Evolutionary conservation across 2,888 invertebrate species (phyloP).

Genomic region (Cheilosia urbana): DNA sequence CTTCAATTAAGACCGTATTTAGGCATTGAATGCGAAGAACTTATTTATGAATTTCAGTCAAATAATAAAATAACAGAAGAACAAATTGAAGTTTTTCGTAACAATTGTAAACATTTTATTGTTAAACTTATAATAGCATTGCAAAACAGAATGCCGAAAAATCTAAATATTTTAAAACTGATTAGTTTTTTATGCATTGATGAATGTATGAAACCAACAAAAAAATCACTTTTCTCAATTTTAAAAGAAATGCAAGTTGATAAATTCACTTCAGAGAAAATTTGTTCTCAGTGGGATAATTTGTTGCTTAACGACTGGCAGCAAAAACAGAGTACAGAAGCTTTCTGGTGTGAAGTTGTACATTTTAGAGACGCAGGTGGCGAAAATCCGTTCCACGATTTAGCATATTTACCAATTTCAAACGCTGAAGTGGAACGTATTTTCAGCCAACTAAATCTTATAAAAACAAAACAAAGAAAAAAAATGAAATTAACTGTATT

Average conservation of each 20-base stretch:
- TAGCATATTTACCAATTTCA: background rate
- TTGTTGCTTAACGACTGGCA: no score
- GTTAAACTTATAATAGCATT: conserved; percentile 4
- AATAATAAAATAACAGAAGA: background rate
- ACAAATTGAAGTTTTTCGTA: background rate
- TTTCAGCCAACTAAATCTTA: background rate
- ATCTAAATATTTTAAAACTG: conserved; percentile 2
- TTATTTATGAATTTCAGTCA: background rate
- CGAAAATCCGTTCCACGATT: conserved; percentile 17
- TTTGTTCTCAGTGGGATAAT: no score
- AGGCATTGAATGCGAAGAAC: no score
- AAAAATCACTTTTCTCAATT: background rate
- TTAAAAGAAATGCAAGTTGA: no score
- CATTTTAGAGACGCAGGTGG: conserved; percentile 11
- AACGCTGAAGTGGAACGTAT: conserved; percentile 6
- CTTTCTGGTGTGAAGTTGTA: conserved; percentile 21
- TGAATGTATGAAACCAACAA: background rate
- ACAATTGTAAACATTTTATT: background rate
- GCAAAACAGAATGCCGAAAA: conserved; percentile 3
- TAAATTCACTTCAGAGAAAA: no score
- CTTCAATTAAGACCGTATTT: no score
- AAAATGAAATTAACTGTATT: background rate
- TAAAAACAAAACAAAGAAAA: conserved; percentile 5
- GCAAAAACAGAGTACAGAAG: background rate
- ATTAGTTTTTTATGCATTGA: conserved; percentile 1